Conservation (phyloP, 2,113 vertebrate genomes). For the Cynocephalus volans region DNA sequence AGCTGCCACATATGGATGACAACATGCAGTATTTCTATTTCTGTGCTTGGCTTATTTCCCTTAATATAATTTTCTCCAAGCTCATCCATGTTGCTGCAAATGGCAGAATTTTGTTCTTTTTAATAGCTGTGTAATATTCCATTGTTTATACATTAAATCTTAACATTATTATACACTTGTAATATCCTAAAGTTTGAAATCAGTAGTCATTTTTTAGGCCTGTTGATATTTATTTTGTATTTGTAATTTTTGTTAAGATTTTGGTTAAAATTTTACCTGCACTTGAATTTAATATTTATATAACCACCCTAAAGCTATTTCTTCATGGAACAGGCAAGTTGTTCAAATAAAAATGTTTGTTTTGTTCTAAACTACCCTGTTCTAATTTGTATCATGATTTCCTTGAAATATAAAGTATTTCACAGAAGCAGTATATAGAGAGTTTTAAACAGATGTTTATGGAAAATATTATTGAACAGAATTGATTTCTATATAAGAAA, state of each 20-base stretch:
- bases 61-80: too few relatives aligned
- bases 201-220: not conserved
- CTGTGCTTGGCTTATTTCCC: too few relatives aligned
- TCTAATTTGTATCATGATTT: not conserved
- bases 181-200: not conserved
- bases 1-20: too few relatives aligned
- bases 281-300: not conserved
- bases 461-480: not conserved
- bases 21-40: too few relatives aligned
- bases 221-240: not conserved
- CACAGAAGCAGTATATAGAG: not conserved
- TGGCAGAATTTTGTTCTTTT: too few relatives aligned
- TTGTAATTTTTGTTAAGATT: not conserved
- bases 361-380: not conserved
- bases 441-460: not conserved
- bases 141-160: not conserved
- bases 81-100: too few relatives aligned
- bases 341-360: not conserved
- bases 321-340: not conserved
- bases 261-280: not conserved
- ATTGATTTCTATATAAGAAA: not conserved
- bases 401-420: not conserved
- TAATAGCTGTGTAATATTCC: too few relatives aligned
- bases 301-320: not conserved
- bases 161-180: not conserved